Evolutionary conservation across 2,888 invertebrate species (phyloP).

Genomic region (Dorcus parallelipipedus): DNA sequence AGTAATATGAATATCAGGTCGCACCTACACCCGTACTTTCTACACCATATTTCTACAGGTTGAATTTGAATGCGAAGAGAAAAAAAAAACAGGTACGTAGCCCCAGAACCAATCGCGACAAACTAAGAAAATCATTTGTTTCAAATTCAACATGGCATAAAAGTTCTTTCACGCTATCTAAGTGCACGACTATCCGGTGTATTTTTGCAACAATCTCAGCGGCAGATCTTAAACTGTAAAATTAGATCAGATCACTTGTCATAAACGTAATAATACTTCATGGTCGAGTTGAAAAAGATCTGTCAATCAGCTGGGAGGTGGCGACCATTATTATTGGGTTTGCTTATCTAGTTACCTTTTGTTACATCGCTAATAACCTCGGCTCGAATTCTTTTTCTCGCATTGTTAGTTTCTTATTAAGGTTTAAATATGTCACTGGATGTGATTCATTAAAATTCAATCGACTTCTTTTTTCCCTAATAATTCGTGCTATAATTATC

Average conservation of each 20-base stretch:
- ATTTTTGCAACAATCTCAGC: not conserved
- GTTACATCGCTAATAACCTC: conserved; percentile 2
- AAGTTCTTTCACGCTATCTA: not conserved
- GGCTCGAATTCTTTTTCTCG: conserved; percentile 1
- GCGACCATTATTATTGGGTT: conserved; percentile 8
- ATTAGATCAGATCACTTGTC: not conserved
- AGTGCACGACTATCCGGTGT: not conserved
- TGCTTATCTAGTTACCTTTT: conserved; percentile 6
- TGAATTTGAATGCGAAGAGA: too few relatives aligned
- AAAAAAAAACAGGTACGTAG: too few relatives aligned
- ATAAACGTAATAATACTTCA: conserved; percentile 16
- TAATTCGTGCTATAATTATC: not conserved
- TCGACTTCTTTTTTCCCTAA: not conserved
- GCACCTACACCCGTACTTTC: too few relatives aligned
- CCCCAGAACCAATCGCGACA: not conserved
- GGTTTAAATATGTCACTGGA: conserved; percentile 6
- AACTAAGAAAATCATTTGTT: not conserved
- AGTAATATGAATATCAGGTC: too few relatives aligned
- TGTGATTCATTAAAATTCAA: conserved; percentile 7
- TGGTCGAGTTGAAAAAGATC: conserved; percentile 14
- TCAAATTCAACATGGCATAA: not conserved
- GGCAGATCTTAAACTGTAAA: conserved; percentile 1
- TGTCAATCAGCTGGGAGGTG: conserved; percentile 15
- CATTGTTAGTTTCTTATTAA: not conserved
- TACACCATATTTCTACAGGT: too few relatives aligned